Percentiles rank a stretch among this genome's conserved stretches.
Conservation (phyloP, 2,113 vertebrate genomes). For the Vulpes ferrilata region DNA sequence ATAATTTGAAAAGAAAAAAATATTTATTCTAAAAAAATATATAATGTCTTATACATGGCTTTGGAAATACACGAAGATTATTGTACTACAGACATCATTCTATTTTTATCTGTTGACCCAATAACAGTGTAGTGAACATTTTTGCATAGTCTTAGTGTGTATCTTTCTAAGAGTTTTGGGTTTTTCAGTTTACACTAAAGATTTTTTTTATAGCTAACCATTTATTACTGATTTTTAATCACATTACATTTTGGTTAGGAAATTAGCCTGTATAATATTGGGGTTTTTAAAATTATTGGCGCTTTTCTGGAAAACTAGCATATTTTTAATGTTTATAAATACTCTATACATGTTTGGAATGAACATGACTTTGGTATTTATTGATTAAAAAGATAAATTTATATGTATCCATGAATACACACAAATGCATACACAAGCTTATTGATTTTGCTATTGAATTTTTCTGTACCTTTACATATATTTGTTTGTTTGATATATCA, state of each 20-base stretch:
- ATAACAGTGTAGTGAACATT: neutral
- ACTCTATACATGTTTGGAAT: neutral
- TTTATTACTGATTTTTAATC: neutral
- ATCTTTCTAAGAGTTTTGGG: neutral
- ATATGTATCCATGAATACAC: neutral
- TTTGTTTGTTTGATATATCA: neutral
- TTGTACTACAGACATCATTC: neutral
- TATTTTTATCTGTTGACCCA: neutral
- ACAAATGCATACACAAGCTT: neutral
- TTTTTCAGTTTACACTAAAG: neutral
- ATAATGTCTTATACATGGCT: neutral
- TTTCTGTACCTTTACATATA: neutral
- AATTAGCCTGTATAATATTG: neutral
- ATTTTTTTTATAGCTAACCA: neutral
- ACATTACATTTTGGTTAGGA: neutral
- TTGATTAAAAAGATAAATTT: neutral
- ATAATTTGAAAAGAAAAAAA: neutral
- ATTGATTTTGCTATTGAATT: neutral
- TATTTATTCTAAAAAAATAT: neutral
- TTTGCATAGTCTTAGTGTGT: neutral
- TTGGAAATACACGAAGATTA: neutral
- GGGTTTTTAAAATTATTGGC: neutral
- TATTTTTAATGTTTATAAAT: neutral
- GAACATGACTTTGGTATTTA: neutral
- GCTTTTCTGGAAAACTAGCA: neutral